These are phyloP conservation scores for Aporophyla nigra DNA, from an alignment of 2,888 invertebrate genomes.

Conservation along the genomic window DNA sequence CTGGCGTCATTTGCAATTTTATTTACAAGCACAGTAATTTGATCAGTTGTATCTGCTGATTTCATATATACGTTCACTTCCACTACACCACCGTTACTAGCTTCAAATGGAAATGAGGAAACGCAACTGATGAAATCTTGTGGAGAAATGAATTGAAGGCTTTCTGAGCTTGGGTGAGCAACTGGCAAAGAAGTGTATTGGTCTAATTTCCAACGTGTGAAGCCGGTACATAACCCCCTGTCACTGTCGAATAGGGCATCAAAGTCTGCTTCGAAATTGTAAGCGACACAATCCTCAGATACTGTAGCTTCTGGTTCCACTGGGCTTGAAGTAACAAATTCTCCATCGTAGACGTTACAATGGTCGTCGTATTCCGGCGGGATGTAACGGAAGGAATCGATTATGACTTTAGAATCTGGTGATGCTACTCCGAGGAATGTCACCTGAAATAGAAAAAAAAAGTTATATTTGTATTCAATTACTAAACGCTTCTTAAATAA, in stretches of 20 bases:
- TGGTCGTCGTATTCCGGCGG: conserved; percentile 61
- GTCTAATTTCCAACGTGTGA: conserved; percentile 55
- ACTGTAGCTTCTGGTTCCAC: conserved; percentile 27
- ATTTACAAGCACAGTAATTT: conserved; percentile 63
- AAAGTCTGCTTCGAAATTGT: conserved; percentile 62
- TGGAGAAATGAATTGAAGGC: conserved; percentile 61
- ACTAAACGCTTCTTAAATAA: background rate
- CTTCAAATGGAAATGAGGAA: conserved; percentile 60
- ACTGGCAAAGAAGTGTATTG: conserved; percentile 45
- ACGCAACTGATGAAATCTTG: conserved; percentile 56
- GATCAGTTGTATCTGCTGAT: conserved; percentile 48
- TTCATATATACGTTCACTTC: conserved; percentile 70
- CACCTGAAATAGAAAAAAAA: conserved; percentile 62
- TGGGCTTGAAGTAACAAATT: conserved; percentile 50
- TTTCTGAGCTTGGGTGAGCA: conserved; percentile 51
- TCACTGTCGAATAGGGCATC: conserved; percentile 52
- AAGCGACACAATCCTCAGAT: conserved; percentile 64
- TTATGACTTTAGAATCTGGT: conserved; percentile 62
- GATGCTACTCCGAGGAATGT: conserved; percentile 67
- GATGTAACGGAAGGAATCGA: conserved; percentile 74
- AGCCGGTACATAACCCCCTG: conserved; percentile 59
- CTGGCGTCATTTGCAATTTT: conserved; percentile 48
- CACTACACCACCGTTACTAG: conserved; percentile 58
- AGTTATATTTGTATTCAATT: background rate
- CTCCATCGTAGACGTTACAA: conserved; percentile 68